phyloP scores from a whole-genome alignment of 2,797 vertebrate species.

The Emydoidea blandingii region DNA sequence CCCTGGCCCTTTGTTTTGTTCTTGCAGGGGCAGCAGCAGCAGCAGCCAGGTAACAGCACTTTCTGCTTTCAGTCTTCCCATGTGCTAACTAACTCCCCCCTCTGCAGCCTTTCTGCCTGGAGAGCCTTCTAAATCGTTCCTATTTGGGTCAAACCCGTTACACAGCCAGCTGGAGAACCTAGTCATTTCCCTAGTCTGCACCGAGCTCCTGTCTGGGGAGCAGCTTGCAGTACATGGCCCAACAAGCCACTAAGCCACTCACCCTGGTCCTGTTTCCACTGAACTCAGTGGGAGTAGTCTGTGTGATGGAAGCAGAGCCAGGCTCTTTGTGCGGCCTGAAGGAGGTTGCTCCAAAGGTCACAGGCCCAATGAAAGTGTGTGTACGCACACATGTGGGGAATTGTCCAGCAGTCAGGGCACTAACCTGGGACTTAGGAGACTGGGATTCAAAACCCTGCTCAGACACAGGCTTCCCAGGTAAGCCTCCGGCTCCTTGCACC shows the following conservation, averaged over 20 bases:
- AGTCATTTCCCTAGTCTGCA: constrained; percentile 7
- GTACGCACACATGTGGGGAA: too few relatives aligned
- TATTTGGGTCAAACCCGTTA: constrained; percentile 1
- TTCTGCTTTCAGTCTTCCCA: background rate
- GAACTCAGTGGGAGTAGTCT: background rate
- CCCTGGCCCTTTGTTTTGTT: background rate
- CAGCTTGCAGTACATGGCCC: background rate
- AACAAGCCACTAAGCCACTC: background rate
- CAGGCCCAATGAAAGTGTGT: background rate
- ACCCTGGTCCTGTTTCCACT: background rate
- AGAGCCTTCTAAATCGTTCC: background rate
- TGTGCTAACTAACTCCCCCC: background rate
- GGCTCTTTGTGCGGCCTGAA: background rate
- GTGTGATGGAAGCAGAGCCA: background rate
- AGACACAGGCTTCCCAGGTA: fast-evolving
- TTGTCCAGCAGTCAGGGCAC: background rate
- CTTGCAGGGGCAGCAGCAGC: background rate
- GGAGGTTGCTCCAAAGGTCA: background rate
- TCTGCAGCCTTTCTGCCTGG: background rate
- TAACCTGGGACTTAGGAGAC: background rate
- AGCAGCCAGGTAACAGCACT: background rate
- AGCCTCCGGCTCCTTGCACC: fast-evolving
- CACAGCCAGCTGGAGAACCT: constrained; percentile 26
- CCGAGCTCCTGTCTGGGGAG: background rate
- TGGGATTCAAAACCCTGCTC: fast-evolving